Evolutionary conservation across 1,140 invertebrate genomes (phyloP), one percentile per base, ranked within the genome.

Genomic region (Temnothorax curvispinosus): DNA sequence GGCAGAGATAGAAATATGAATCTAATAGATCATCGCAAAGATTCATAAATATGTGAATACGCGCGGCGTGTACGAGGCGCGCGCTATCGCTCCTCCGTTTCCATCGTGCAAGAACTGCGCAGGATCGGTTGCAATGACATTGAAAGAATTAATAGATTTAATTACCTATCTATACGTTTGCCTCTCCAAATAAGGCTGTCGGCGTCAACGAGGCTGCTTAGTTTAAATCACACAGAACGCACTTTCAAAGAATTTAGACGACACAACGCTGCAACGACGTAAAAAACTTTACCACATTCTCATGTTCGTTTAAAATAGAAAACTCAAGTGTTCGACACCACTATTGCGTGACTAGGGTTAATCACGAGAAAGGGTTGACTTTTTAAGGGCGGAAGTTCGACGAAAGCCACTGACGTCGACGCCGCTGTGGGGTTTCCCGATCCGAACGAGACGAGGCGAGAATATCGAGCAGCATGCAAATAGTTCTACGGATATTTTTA

Each of bases 351-450:
- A 58, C n/a, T 58, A 41, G 77, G 4, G 13, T 56, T 21, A 27
- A 27, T 54, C 18, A 67, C 15, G 44, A n/a, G 27, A n/a, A 5
- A 38, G 9, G 8, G 11, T 71, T 35, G n/a, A 60, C 27, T 41
- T 81, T 44, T 21, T 21, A 64, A 67, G 77, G 58, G 35, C 77
- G 77, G 82, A 82, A 74, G 38, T 77, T 27, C n/a, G 27, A 18
- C 32, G 27, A 21, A 75, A 44, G 60, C 77, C 89, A 86, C 50
- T 47, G 50, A 8, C 13, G 64, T 56, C 88, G 58, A 88, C 91
- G 91, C 89, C 88, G 41, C 35, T 92, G 89, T 91, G 89, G 91
- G 88, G 88, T 92, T 92, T 92, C 84, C 91, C 91, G 44, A 78
- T 27, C 60, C 41, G 60, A 78, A 18, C 65, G 78, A 87, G 54